Percentiles rank a stretch among this genome's conserved stretches.
These are phyloP conservation scores for Pristionchus mayeri DNA, from an alignment of 2,888 invertebrate species.

Conservation along the genomic window DNA sequence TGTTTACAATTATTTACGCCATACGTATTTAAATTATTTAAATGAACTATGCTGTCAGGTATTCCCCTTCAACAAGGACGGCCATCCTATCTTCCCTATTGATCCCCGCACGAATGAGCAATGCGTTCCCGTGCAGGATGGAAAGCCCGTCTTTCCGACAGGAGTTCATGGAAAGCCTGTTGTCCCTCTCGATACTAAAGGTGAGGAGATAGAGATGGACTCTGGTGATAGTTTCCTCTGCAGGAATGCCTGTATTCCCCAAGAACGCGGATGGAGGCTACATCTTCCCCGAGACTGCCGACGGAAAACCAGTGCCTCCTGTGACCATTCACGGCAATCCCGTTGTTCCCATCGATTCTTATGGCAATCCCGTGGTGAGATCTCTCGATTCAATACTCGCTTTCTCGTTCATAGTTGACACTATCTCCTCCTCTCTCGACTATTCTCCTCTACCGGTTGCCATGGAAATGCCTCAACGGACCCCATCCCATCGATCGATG, in stretches of 20 bases:
- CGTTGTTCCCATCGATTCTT: conserved; percentile 58
- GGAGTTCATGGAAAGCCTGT: conserved; percentile 48
- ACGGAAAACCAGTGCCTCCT: conserved; percentile 59
- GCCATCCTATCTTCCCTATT: conserved; percentile 49
- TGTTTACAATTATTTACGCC: neutral
- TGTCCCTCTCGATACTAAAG: conserved; percentile 44
- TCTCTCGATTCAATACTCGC: neutral
- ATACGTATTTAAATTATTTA: neutral
- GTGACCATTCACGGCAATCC: conserved; percentile 58
- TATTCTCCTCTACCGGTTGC: conserved; percentile 8
- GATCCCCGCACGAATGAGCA: conserved; percentile 39
- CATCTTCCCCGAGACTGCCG: conserved; percentile 57
- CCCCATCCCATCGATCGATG: conserved; percentile 3
- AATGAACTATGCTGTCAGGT: neutral
- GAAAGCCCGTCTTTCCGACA: conserved; percentile 49
- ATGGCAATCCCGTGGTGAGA: conserved; percentile 49
- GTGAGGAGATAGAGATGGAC: no score
- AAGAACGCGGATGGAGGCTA: conserved; percentile 53
- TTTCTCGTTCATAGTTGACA: neutral
- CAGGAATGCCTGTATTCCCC: conserved; percentile 60
- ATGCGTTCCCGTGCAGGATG: conserved; percentile 39
- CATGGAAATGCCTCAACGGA: conserved; percentile 25
- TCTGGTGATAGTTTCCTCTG: no score
- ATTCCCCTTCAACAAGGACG: conserved; percentile 48
- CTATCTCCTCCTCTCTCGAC: neutral